Evolutionary conservation across 2,888 invertebrate genomes (phyloP).

Genomic region (Eupelmus urozonus): DNA sequence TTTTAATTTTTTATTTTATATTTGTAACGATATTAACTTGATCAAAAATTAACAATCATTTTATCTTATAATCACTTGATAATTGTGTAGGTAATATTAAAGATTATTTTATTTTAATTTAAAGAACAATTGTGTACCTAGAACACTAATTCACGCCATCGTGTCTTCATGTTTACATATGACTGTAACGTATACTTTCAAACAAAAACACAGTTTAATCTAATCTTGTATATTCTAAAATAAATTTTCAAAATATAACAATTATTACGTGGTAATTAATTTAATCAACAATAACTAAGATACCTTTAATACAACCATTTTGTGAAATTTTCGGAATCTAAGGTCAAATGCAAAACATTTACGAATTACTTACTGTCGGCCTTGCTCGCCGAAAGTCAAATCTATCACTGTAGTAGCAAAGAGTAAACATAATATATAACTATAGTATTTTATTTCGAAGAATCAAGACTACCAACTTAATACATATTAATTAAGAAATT

Average conservation of each 20-base stretch:
- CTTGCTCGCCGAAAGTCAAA: slow-evolving; percentile 17
- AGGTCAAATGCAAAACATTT: slow-evolving; percentile 3
- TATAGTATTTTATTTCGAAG: not conserved
- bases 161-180: slow-evolving; percentile 1
- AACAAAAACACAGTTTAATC: slow-evolving; percentile 2
- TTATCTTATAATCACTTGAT: too few relatives aligned
- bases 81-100: too few relatives aligned
- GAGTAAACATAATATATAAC: slow-evolving; percentile 42
- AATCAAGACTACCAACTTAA: slow-evolving; percentile 35
- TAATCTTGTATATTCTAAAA: not conserved
- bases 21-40: too few relatives aligned
- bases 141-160: not conserved
- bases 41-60: too few relatives aligned
- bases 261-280: not conserved
- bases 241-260: not conserved
- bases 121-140: too few relatives aligned
- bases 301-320: slow-evolving; percentile 51
- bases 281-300: slow-evolving; percentile 9
- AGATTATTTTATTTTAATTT: too few relatives aligned
- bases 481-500: not conserved
- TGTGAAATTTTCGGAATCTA: slow-evolving; percentile 10
- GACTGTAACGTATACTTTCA: slow-evolving; percentile 49
- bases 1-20: too few relatives aligned
- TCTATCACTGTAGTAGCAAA: not conserved
- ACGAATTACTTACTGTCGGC: not conserved